phyloP scores from a whole-genome alignment of 2,888 invertebrate species.

The Heliconius ismenius region DNA sequence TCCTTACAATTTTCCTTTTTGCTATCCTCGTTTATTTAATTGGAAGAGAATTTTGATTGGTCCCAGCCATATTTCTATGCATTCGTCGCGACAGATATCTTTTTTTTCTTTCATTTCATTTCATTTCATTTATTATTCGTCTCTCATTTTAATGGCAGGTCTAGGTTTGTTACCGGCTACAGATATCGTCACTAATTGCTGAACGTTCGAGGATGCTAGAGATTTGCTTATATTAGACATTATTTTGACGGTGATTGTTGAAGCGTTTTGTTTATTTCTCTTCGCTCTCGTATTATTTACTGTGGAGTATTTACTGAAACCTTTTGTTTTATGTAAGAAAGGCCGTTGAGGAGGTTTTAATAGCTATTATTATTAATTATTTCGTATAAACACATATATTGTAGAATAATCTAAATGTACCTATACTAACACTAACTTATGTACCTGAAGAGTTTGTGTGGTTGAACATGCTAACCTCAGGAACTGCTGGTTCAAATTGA shows the following conservation, averaged over 20 bases:
- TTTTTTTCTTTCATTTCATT: conserved; percentile 56
- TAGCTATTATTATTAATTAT: too few species aligned
- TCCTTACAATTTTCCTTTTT: conserved; percentile 81
- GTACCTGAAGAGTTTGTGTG: too few species aligned
- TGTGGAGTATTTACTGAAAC: not conserved
- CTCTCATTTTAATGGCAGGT: conserved; percentile 77
- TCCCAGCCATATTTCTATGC: conserved; percentile 78
- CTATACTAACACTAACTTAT: too few species aligned
- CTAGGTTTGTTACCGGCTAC: conserved; percentile 76
- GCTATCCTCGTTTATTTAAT: conserved; percentile 79
- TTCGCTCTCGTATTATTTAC: not conserved
- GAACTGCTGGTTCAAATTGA: too few species aligned
- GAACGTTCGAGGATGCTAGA: conserved; percentile 55
- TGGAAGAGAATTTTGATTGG: conserved; percentile 82
- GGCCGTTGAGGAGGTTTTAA: not conserved
- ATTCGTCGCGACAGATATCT: conserved; percentile 64
- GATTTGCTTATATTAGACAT: conserved; percentile 47
- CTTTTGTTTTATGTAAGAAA: too few species aligned
- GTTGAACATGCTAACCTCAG: too few species aligned
- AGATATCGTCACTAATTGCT: conserved; percentile 75
- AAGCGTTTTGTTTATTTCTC: conserved; percentile 27
- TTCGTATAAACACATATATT: too few species aligned
- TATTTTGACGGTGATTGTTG: conserved; percentile 33
- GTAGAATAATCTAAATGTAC: too few species aligned
- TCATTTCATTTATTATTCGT: conserved; percentile 76